These are phyloP conservation scores for Indicator maculatus DNA, from an alignment of 2,113 vertebrate species.

Conservation along the genomic window DNA sequence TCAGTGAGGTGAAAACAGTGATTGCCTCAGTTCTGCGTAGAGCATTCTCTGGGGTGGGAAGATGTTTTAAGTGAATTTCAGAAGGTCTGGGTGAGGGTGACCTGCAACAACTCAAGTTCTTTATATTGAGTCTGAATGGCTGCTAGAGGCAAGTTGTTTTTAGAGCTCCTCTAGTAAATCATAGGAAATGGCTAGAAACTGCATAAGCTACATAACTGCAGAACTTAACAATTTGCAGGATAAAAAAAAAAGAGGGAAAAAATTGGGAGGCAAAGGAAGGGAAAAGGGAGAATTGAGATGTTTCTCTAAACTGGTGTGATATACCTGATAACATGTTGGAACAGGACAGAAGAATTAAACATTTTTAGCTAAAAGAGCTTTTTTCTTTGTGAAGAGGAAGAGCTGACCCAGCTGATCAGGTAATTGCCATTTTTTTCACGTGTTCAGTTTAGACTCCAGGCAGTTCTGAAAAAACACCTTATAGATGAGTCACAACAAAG, in stretches of 20 bases:
- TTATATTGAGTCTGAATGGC: not conserved
- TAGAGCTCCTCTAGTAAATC: not conserved
- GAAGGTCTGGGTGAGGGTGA: not conserved
- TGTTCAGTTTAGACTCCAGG: not conserved
- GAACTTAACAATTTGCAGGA: not conserved
- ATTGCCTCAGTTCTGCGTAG: not conserved
- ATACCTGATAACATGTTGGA: not conserved
- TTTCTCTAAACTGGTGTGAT: not conserved
- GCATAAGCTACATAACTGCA: not conserved
- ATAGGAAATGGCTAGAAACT: not conserved
- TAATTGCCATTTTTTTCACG: not conserved
- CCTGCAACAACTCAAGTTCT: not conserved
- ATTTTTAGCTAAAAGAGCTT: not conserved
- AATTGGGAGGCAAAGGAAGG: not conserved
- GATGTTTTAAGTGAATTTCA: not conserved
- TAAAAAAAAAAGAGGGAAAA: not conserved
- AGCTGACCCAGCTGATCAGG: not conserved
- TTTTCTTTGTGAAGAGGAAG: not conserved
- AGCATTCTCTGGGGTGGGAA: not conserved
- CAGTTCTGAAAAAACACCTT: not conserved
- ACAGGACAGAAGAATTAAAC: not conserved
- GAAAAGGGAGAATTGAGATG: not conserved
- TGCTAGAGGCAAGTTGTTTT: not conserved
- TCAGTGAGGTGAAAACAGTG: not conserved
- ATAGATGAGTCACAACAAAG: not conserved